phyloP scores from a whole-genome alignment of 1,140 invertebrate species.

The Drosophila tristis region DNA sequence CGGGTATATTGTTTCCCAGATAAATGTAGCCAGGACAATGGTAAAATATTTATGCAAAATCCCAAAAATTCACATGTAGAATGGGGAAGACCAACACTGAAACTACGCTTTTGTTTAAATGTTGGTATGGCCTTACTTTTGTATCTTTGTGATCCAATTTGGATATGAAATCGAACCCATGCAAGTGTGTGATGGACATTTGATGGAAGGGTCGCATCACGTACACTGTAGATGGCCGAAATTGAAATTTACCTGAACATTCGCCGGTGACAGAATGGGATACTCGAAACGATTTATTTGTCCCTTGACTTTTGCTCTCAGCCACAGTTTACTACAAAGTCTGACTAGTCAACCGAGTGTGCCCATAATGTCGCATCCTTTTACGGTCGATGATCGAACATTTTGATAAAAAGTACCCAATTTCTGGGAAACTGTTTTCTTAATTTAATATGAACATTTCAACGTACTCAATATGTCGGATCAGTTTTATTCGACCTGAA shows the following conservation, averaged over 20 bases:
- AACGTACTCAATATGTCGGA: too few species aligned
- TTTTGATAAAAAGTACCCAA: too few species aligned
- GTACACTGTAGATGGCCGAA: conserved; percentile 40
- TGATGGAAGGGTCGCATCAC: conserved; percentile 52
- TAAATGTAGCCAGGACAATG: conserved; percentile 33
- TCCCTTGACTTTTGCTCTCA: too few species aligned
- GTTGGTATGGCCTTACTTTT: conserved; percentile 1
- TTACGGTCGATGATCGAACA: too few species aligned
- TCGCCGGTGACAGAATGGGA: conserved; percentile 39
- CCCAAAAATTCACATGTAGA: conserved; percentile 5
- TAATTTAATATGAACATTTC: too few species aligned
- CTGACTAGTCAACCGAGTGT: too few species aligned
- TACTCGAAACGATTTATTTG: conserved; percentile 43
- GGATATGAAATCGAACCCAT: conserved; percentile 3
- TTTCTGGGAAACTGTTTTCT: too few species aligned
- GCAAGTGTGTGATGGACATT: conserved; percentile 56
- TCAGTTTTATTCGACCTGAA: too few species aligned
- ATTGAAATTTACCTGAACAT: conserved; percentile 36
- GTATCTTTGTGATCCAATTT: background rate
- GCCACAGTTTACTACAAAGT: too few species aligned
- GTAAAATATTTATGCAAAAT: conserved; percentile 54
- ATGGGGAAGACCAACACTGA: background rate
- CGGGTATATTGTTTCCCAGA: conserved; percentile 6
- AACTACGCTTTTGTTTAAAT: conserved; percentile 18
- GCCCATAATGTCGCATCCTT: too few species aligned